Evolutionary conservation across 2,113 vertebrate species (phyloP).

Genomic region (Prolemur simus): DNA sequence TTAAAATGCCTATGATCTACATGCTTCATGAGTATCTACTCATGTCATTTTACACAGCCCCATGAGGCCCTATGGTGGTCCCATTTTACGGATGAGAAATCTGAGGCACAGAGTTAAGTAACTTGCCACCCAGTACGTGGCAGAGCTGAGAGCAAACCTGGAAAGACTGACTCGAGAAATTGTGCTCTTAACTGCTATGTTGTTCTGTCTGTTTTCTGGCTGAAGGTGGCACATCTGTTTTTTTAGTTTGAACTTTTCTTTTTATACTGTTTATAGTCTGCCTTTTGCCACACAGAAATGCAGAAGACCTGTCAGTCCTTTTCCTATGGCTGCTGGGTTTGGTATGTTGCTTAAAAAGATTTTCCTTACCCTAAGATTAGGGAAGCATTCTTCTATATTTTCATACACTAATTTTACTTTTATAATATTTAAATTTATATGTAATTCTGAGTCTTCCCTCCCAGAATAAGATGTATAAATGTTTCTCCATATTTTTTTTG

Average conservation of each 20-base stretch:
- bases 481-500: not conserved
- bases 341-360: not conserved
- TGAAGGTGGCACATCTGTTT: not conserved
- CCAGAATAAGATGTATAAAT: not conserved
- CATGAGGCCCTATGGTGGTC: not conserved
- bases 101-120: not conserved
- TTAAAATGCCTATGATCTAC: not conserved
- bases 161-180: not conserved
- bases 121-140: not conserved
- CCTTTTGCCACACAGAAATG: not conserved
- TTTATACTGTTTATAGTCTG: not conserved
- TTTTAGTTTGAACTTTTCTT: not conserved
- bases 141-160: not conserved
- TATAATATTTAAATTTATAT: not conserved
- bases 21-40: not conserved
- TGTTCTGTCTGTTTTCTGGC: not conserved
- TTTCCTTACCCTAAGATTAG: not conserved
- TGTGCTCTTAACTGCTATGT: not conserved
- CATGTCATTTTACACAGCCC: not conserved
- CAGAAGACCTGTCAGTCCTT: not conserved
- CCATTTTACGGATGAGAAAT: no score
- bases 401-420: not conserved
- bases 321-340: not conserved
- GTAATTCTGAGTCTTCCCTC: not conserved
- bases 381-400: not conserved